Evolutionary conservation across 2,113 vertebrate species (phyloP).

Genomic region (Meriones unguiculatus): DNA sequence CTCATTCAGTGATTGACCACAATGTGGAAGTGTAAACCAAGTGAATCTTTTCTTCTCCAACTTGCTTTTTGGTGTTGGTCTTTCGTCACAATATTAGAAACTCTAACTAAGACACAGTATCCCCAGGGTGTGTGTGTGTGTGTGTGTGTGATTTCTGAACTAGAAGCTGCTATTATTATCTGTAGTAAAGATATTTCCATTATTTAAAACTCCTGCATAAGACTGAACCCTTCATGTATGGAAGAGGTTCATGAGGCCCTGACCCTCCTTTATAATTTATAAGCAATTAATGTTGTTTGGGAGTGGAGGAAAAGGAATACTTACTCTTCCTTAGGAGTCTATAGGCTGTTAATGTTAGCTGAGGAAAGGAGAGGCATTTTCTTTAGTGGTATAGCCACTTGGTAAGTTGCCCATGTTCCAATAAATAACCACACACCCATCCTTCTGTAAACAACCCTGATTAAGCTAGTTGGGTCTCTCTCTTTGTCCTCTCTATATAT

Average conservation of each 20-base stretch:
- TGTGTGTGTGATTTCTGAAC: neutral
- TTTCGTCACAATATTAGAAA: neutral
- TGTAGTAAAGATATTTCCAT: neutral
- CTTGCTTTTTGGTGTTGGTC: neutral
- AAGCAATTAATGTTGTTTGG: neutral
- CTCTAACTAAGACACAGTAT: neutral
- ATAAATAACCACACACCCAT: neutral
- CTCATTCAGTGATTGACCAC: neutral
- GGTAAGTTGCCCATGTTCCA: neutral
- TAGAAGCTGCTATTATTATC: neutral
- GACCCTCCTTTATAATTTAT: neutral
- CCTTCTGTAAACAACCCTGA: neutral
- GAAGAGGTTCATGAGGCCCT: neutral
- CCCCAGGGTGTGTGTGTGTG: too few species aligned
- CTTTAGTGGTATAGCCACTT: neutral
- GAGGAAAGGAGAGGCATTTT: neutral
- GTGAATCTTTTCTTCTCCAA: neutral
- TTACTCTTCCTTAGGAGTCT: neutral
- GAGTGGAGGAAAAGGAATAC: neutral
- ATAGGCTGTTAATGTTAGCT: neutral
- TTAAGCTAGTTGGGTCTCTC: neutral
- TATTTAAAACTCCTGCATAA: neutral
- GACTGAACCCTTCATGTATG: neutral
- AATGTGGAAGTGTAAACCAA: neutral
- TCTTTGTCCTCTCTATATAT: neutral